Evolutionary conservation across 2,888 invertebrate species (phyloP).

Genomic region (Temnothorax unifasciatus): DNA sequence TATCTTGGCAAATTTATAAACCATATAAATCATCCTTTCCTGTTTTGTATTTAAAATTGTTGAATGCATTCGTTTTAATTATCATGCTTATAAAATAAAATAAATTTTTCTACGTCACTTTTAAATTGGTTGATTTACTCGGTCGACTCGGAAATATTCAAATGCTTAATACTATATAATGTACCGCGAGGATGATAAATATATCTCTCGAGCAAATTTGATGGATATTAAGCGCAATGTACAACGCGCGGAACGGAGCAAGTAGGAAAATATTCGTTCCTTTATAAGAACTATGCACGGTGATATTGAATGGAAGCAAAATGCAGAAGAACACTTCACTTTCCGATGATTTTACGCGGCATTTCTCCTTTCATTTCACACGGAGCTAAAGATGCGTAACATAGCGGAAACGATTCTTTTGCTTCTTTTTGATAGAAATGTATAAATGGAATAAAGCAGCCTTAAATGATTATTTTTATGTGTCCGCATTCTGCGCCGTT

Average conservation of each 20-base stretch:
- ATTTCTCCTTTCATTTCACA: conserved; percentile 29
- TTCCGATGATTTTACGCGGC: conserved; percentile 18
- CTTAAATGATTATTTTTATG: conserved; percentile 6
- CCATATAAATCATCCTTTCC: neutral
- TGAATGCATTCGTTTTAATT: neutral
- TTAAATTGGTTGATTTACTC: conserved; percentile 17
- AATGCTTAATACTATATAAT: neutral
- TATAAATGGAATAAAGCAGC: conserved; percentile 12
- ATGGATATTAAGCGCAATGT: conserved; percentile 24
- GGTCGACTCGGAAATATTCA: neutral
- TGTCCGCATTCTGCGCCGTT: neutral
- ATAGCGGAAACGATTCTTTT: conserved; percentile 6
- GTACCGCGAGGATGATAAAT: conserved; percentile 10
- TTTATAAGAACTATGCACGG: neutral
- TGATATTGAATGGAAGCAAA: conserved; percentile 33
- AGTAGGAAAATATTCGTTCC: conserved; percentile 21
- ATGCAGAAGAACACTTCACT: conserved; percentile 30
- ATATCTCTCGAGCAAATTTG: conserved; percentile 3
- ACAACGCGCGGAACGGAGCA: conserved; percentile 1
- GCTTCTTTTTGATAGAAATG: neutral
- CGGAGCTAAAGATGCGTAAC: conserved; percentile 8
- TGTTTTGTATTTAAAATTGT: neutral
- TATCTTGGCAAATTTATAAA: neutral
- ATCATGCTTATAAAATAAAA: conserved; percentile 5
- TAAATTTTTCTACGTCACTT: neutral